Conservation (phyloP, 2,888 invertebrate genomes). For the Athrips mouffetella region DNA sequence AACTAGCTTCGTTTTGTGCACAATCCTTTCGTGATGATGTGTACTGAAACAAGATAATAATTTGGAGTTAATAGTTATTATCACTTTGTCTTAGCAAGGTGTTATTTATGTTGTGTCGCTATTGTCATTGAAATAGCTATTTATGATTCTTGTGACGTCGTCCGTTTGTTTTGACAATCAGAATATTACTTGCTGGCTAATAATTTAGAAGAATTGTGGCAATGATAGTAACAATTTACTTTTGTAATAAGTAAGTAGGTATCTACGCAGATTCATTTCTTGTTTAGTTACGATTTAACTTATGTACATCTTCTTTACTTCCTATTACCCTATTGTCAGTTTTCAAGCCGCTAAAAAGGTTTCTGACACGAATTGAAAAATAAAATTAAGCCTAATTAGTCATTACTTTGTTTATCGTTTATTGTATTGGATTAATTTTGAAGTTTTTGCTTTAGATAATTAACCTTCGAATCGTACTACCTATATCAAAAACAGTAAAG, state of each 20-base stretch:
- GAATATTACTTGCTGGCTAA: constrained; percentile 4
- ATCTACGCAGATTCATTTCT: no score
- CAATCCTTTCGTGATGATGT: constrained; percentile 40
- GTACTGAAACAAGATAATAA: constrained; percentile 54
- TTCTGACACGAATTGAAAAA: no score
- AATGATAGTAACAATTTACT: constrained; percentile 6
- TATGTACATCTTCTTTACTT: no score
- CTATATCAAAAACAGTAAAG: no score
- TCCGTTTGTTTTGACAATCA: neutral
- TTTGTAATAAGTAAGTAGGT: neutral
- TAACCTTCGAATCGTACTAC: no score
- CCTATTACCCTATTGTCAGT: no score
- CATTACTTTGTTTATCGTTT: no score
- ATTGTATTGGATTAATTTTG: no score
- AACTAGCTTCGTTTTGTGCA: constrained; percentile 56
- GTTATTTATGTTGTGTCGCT: neutral
- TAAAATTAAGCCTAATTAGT: neutral
- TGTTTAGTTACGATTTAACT: no score
- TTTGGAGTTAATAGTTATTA: constrained; percentile 8
- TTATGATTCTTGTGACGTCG: constrained; percentile 5
- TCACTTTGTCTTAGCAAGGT: no score
- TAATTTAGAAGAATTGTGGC: constrained; percentile 6
- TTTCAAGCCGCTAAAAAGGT: no score
- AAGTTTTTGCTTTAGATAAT: no score
- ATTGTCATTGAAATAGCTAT: constrained; percentile 3